Evolutionary conservation across 35 echinoderm and acorn worm species (phyloP).

Genomic region (Ophiothrix spiculata): DNA sequence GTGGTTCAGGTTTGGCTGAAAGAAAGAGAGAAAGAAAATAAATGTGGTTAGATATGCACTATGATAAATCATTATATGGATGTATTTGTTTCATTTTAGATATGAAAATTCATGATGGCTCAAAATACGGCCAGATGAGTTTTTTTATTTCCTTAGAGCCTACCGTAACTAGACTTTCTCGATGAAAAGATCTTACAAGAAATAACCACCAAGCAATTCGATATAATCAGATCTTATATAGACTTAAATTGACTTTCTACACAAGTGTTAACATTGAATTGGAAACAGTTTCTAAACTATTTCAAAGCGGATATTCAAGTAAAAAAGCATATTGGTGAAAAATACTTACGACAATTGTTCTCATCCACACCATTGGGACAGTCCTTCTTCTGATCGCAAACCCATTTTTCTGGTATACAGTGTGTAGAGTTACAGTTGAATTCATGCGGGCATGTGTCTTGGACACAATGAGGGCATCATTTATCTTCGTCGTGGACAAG

Average conservation of each 20-base stretch:
- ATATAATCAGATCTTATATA: too few species aligned
- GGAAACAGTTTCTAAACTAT: neutral
- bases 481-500: conserved; percentile 14
- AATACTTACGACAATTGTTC: conserved; percentile 24
- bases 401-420: conserved; percentile 22
- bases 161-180: too few species aligned
- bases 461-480: conserved; percentile 22
- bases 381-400: conserved; percentile 6
- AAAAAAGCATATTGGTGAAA: neutral
- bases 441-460: conserved; percentile 8
- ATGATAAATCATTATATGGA: neutral
- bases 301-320: neutral
- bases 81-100: neutral
- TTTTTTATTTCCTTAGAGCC: too few species aligned
- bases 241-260: too few species aligned
- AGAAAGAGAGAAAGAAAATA: neutral
- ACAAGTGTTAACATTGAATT: neutral
- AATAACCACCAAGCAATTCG: too few species aligned
- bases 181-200: too few species aligned
- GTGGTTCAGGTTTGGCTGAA: neutral
- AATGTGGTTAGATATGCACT: too few species aligned
- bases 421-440: conserved; percentile 31
- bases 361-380: conserved; percentile 17
- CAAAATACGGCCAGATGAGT: neutral
- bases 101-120: neutral